phyloP scores from a whole-genome alignment of 2,888 invertebrate genomes.

The Limnephilus marmoratus region DNA sequence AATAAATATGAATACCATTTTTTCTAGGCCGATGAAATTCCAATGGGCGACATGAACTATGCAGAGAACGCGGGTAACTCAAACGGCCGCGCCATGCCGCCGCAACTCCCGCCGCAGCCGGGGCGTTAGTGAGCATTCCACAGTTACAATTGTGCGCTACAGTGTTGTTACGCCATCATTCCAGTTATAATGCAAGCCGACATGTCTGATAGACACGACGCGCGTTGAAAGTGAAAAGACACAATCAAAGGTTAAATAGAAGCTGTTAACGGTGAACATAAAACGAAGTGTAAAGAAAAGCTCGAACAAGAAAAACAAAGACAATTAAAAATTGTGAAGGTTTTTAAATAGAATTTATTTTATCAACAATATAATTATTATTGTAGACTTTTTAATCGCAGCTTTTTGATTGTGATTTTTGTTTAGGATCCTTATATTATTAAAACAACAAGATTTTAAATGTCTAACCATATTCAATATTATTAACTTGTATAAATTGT shows the following conservation, averaged over 20 bases:
- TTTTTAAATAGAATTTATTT: constrained; percentile 2
- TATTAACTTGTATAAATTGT: background rate
- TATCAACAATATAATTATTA: background rate
- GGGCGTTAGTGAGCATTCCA: constrained; percentile 49
- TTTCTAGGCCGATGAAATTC: constrained; percentile 85
- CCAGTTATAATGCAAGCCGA: background rate
- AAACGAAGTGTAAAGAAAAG: background rate
- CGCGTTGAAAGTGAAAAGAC: background rate
- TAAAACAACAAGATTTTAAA: background rate
- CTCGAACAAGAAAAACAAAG: background rate
- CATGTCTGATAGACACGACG: background rate
- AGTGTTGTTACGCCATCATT: background rate
- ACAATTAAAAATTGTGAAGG: background rate
- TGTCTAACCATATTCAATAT: background rate
- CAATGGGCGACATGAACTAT: constrained; percentile 85
- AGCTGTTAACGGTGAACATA: background rate
- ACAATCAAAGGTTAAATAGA: background rate
- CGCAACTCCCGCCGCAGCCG: constrained; percentile 59
- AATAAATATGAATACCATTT: constrained; percentile 20
- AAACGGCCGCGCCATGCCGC: constrained; percentile 74
- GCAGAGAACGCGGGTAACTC: constrained; percentile 79
- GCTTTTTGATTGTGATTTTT: background rate
- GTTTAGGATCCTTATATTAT: background rate
- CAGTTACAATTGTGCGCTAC: background rate
- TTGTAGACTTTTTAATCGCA: background rate